Conservation (phyloP, 1,140 invertebrate species). For the Musca vetustissima region DNA sequence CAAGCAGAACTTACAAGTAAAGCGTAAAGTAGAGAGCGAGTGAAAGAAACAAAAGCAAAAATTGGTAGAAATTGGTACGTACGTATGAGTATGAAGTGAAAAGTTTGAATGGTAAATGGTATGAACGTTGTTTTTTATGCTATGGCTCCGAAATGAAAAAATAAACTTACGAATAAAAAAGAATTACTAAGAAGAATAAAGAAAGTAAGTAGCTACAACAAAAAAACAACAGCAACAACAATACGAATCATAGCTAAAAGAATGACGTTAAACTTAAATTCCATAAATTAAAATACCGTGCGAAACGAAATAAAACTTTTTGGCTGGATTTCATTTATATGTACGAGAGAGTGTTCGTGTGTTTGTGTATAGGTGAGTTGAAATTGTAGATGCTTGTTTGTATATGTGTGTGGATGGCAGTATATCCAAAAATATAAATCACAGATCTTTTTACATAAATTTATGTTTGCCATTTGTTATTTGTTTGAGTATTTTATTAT, state of each 20-base stretch:
- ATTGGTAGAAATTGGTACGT: not conserved
- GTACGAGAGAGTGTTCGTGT: too few relatives aligned
- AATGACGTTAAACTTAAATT: slow-evolving; percentile 26
- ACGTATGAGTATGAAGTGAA: slow-evolving; percentile 16
- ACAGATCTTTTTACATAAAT: slow-evolving; percentile 31
- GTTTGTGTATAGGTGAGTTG: too few relatives aligned
- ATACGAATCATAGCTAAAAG: not conserved
- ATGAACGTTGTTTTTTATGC: slow-evolving; percentile 3
- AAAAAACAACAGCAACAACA: too few relatives aligned
- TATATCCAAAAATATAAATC: slow-evolving; percentile 23
- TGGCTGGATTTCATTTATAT: slow-evolving; percentile 2
- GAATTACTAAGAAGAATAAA: not conserved
- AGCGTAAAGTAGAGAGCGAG: too few relatives aligned
- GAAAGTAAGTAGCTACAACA: not conserved
- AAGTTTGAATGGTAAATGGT: slow-evolving; percentile 14
- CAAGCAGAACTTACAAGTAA: too few relatives aligned
- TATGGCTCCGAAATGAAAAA: not conserved
- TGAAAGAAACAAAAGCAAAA: not conserved
- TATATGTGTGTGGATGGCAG: not conserved
- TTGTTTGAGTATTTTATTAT: not conserved
- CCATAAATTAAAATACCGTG: slow-evolving; percentile 31
- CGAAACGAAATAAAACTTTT: slow-evolving; percentile 29
- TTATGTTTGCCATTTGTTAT: slow-evolving; percentile 28
- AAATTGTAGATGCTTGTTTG: too few relatives aligned
- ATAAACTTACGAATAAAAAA: not conserved